Evolutionary conservation across 2,797 vertebrate genomes (phyloP).

Genomic region (Cyclura pinguis): DNA sequence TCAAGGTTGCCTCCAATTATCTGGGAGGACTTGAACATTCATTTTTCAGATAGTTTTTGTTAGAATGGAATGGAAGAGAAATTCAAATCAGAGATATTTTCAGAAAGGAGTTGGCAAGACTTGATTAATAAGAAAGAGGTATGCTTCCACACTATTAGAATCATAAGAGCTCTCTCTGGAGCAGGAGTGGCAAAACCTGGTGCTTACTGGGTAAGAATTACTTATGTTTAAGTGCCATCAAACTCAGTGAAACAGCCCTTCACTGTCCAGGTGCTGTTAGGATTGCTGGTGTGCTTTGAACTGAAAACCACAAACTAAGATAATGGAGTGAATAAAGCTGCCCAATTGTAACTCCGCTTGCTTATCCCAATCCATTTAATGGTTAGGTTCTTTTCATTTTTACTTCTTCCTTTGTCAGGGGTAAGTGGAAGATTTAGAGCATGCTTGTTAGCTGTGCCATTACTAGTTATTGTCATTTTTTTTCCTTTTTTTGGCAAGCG

Average conservation of each 20-base stretch:
- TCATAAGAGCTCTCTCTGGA: neutral
- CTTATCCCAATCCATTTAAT: constrained; percentile 27
- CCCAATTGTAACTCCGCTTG: constrained; percentile 13
- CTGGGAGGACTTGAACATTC: no score
- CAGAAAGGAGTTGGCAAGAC: neutral
- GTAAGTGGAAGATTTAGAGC: constrained; percentile 33
- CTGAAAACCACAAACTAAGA: neutral
- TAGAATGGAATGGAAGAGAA: no score
- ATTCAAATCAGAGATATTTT: neutral
- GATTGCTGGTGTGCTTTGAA: neutral
- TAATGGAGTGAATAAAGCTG: neutral
- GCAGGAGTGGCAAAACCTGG: neutral
- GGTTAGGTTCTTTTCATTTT: constrained; percentile 27
- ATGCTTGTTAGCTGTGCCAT: constrained; percentile 11
- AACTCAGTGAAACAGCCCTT: neutral
- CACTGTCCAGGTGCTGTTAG: neutral
- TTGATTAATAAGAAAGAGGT: neutral
- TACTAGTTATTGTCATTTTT: constrained; percentile 21
- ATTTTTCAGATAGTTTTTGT: no score
- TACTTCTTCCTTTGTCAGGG: constrained; percentile 14
- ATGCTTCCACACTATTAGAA: neutral
- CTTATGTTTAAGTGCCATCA: neutral
- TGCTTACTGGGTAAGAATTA: neutral
- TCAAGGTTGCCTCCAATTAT: no score
- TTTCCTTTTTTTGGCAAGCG: constrained; percentile 23